Percentiles rank a stretch among this genome's conserved stretches.
phyloP scores from a whole-genome alignment of 2,888 invertebrate genomes.

The Leptinotarsa peninsularis region DNA sequence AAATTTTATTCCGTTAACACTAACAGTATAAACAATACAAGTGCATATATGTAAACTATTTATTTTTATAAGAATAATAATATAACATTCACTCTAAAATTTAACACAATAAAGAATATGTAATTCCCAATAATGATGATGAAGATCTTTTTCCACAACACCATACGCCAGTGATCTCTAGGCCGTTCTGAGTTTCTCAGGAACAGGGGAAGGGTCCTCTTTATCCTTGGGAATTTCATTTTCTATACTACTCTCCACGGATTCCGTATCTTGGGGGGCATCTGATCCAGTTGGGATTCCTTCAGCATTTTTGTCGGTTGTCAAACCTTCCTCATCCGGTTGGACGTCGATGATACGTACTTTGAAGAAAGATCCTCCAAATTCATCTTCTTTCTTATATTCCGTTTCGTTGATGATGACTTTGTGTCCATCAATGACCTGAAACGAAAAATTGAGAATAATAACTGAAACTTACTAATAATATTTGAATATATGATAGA shows the following conservation, averaged over 20 bases:
- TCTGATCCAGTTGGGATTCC: slow-evolving; percentile 33
- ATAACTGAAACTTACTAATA: not conserved
- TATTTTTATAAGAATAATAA: slow-evolving; percentile 3
- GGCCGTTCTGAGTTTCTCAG: slow-evolving; percentile 57
- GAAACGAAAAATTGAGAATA: slow-evolving; percentile 24
- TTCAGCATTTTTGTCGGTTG: slow-evolving; percentile 53
- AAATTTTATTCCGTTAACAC: no score
- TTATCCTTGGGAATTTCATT: slow-evolving; percentile 60
- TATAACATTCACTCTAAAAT: not conserved
- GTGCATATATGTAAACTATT: slow-evolving; percentile 1
- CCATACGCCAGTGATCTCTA: slow-evolving; percentile 1
- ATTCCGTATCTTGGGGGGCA: slow-evolving; percentile 54
- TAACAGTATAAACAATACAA: not conserved
- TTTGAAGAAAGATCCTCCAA: slow-evolving; percentile 63
- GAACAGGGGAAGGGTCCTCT: slow-evolving; percentile 61
- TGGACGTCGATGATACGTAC: slow-evolving; percentile 67
- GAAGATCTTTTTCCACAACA: not conserved
- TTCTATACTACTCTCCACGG: slow-evolving; percentile 57
- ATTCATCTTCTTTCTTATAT: slow-evolving; percentile 62
- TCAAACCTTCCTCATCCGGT: slow-evolving; percentile 57
- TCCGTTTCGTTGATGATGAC: slow-evolving; percentile 70
- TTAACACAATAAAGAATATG: slow-evolving; percentile 1
- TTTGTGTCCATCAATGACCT: slow-evolving; percentile 69
- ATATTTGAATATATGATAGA: not conserved
- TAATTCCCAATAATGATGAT: not conserved